Base-by-base conservation (phyloP, 2,888 invertebrate genomes). In the Empis livida region DNA sequence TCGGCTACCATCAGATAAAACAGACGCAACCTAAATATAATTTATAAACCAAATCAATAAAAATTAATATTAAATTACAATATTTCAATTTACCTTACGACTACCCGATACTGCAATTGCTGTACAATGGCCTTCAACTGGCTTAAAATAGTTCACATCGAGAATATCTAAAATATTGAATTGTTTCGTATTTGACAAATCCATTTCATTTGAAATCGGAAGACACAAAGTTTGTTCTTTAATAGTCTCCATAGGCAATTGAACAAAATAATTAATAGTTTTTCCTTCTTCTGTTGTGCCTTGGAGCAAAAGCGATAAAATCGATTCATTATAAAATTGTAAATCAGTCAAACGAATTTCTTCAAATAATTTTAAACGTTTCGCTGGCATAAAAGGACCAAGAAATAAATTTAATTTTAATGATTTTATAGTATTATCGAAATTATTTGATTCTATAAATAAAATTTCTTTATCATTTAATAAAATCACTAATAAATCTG, bases 71-170 rank as follows among this genome's bases (percentile, higher is more conserved):
- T 38, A n/a, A 49, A n/a, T n/a, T n/a, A n/a, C n/a, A n/a, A n/a
- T n/a, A n/a, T n/a, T n/a, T n/a, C n/a, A n/a, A n/a, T 51, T 42
- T 47, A 61, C 62, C 56, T 70, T 70, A 50, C 80, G 67, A 47
- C 81, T 79, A 1, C 93, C 92, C 41, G 91, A 91, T 4, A 93
- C 92, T 2, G 92, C 84, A 59, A 94, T 76, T 51, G 74, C 70
- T 49, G 76, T 76, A 3, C 79, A 80, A 54, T 75, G 73, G 56
- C 79, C 80, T 51, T 84, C 84, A 10, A 85, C 67, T 9, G 73
- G 68, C 57, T 80, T 79, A 43, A 75, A 73, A 46, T 72, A 67
- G 45, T 73, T 72, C 39, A 70, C 68, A 49, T 76, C 74, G 38
- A 78, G 59, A 43, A 74, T 60, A 49, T 73, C 69, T 20, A 76